A percentile compares a stretch with the other conserved stretches of the same genome.
Conservation (phyloP, 2,888 invertebrate genomes). For the Pycnomerus fuliginosus region DNA sequence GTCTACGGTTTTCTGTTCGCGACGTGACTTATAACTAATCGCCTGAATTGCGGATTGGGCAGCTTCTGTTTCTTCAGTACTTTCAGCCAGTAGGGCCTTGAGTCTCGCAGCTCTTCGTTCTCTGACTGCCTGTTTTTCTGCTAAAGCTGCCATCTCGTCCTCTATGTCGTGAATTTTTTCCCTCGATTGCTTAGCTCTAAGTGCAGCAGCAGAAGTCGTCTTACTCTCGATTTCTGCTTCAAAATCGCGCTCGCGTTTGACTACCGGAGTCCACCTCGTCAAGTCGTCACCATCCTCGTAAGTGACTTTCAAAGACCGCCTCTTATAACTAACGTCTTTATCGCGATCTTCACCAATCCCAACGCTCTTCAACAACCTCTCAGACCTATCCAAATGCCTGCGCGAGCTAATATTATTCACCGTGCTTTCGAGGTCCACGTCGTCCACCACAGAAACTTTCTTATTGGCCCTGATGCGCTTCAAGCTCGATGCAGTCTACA, state of each 20-base stretch:
- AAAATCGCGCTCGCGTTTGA: slow-evolving; percentile 39
- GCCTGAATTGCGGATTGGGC: slow-evolving; percentile 20
- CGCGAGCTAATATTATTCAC: slow-evolving; percentile 60
- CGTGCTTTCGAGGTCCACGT: slow-evolving; percentile 63
- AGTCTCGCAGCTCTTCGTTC: slow-evolving; percentile 72
- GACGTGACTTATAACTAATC: slow-evolving; percentile 12
- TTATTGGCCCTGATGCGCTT: slow-evolving; percentile 63
- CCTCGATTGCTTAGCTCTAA: slow-evolving; percentile 63
- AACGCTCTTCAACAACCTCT: slow-evolving; percentile 65
- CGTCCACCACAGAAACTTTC: slow-evolving; percentile 62
- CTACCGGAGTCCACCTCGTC: slow-evolving; percentile 65
- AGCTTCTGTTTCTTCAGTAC: slow-evolving; percentile 50
- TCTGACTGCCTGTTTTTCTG: slow-evolving; percentile 66
- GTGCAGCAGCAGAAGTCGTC: slow-evolving; percentile 58
- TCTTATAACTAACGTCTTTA: slow-evolving; percentile 48
- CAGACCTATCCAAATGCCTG: slow-evolving; percentile 59
- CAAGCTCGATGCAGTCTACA: slow-evolving; percentile 61
- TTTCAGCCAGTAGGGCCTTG: slow-evolving; percentile 67
- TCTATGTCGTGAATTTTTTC: slow-evolving; percentile 72
- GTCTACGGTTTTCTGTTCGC: slow-evolving; percentile 11
- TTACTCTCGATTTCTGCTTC: slow-evolving; percentile 51
- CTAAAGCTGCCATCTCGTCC: slow-evolving; percentile 72
- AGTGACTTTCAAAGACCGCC: slow-evolving; percentile 49
- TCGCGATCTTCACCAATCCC: slow-evolving; percentile 60
- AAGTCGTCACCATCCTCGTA: slow-evolving; percentile 40